Evolutionary conservation across 1,140 invertebrate genomes (phyloP), one percentile per base, ranked within the genome.

Genomic region (Pseudomyrmex sp.): DNA sequence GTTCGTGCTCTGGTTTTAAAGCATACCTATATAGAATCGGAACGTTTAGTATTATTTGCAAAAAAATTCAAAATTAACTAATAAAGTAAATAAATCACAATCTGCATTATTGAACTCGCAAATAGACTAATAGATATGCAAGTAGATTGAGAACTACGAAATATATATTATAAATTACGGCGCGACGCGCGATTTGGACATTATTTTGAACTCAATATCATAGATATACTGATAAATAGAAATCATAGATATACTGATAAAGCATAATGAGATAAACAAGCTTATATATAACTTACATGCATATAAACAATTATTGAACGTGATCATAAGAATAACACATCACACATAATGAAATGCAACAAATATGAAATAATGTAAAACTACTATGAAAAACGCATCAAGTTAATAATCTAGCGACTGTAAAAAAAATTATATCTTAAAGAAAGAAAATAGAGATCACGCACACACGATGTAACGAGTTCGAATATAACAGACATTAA

Each of bases 321-420:
- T 63, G 23, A 7, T 62, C 2, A 3, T n/a, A 23, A 63, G 26
- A 63, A 63, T 13, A 79, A 70, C 63, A 70, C 63, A 72, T 80
- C 9, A n/a, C n/a, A n/a, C n/a, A n/a, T 0, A 35, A 35, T 7
- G 35, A 35, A 35, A 35, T 35, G 35, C 35, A 35, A 0, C 35
- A 35, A 4, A 35, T 35, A 7, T 35, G 35, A 35, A 35, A 35
- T 35, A 35, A 35, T 35, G 5, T 35, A 5, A 35, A 35, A 35
- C 5, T 35, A 35, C 0, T 7, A 35, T 35, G 0, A 35, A 35
- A 35, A 35, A 5, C 35, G 35, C 35, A 35, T 35, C 35, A 35
- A 35, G 35, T 35, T 35, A 35, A 35, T 35, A 35, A 35, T 52
- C 9, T 12, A 10, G 1, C 50, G 13, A 1, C 50, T 26, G 5